Evolutionary conservation across 2,888 invertebrate genomes (phyloP), one percentile per base, ranked within the genome.

Genomic region (Leptinotarsa haldemani): DNA sequence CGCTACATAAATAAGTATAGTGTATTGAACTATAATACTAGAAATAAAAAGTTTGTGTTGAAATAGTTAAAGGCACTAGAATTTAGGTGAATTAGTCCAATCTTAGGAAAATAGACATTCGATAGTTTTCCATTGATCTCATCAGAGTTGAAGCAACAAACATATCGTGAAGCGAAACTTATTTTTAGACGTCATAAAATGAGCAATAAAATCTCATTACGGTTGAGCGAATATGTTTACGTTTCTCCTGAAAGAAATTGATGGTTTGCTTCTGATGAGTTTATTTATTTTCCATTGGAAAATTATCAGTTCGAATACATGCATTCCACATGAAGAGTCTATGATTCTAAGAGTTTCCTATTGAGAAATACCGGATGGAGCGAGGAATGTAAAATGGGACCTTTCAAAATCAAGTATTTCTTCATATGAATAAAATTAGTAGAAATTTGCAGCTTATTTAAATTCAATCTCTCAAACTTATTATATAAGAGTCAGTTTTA

Each of bases 141-240:
- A 61, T 30, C 4, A 13, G 16, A n/a, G 4, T 40, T 61, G 13
- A 16, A 40, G n/a, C 25, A 61, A 61, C n/a, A 61, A 30, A 61
- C 40, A 56, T 22, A 56, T 56, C 56, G 4, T n/a, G 9, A 61
- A n/a, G n/a, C 30, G 30, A 30, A 40, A 16, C 16, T 7, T 61
- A 61, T 61, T 61, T 40, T 61, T 40, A 61, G 61, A 61, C n/a
- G 4, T 61, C 61, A 61, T 61, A 61, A 61, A 25, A 30, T 5
- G 30, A 40, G 40, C 25, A 61, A 61, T 61, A 61, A 61, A 61
- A 61, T 61, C 4, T 1, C 15, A 5, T 61, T 40, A 30, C 40
- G 16, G n/a, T 16, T 30, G 61, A 40, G 40, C 40, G 61, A 40
- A 61, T 25, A 61, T 61, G 61, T 61, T 61, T 25, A 61, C 61